Conservation (phyloP, 1,140 invertebrate genomes). For the Stenopsyche tienmushanensis region DNA sequence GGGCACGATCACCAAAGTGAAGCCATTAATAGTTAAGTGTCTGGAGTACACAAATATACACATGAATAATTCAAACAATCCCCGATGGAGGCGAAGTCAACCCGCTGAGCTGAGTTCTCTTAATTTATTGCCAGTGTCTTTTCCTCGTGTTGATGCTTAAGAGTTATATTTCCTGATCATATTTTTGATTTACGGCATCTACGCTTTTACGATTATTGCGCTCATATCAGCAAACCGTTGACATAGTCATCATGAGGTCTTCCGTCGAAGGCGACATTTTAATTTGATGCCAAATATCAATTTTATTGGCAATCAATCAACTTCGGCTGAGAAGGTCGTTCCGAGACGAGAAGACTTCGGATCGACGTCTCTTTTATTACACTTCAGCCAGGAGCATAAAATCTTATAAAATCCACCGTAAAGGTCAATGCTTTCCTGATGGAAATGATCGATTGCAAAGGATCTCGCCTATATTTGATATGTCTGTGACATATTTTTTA, state of each 20-base stretch:
- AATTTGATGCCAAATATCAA: background rate
- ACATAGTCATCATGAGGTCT: background rate
- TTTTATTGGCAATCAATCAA: background rate
- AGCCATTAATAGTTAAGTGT: conserved; percentile 13
- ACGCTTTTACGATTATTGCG: background rate
- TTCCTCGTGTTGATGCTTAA: background rate
- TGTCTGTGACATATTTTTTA: too few relatives aligned
- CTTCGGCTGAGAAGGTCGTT: background rate
- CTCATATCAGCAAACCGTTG: background rate
- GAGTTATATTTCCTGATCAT: conserved; percentile 11
- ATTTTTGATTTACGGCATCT: conserved; percentile 15
- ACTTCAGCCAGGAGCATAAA: too few relatives aligned
- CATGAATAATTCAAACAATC: background rate
- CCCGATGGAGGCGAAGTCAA: too few relatives aligned
- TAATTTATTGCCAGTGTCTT: background rate
- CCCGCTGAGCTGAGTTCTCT: too few relatives aligned
- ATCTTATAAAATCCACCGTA: too few relatives aligned
- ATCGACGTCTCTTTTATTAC: too few relatives aligned
- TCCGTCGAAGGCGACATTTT: background rate
- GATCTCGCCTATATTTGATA: too few relatives aligned
- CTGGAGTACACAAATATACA: background rate
- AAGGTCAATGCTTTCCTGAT: too few relatives aligned
- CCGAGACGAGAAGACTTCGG: too few relatives aligned
- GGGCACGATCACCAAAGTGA: conserved; percentile 3
- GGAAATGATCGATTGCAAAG: too few relatives aligned